phyloP scores from a whole-genome alignment of 2,797 vertebrate species.

The Luscinia megarhynchos region DNA sequence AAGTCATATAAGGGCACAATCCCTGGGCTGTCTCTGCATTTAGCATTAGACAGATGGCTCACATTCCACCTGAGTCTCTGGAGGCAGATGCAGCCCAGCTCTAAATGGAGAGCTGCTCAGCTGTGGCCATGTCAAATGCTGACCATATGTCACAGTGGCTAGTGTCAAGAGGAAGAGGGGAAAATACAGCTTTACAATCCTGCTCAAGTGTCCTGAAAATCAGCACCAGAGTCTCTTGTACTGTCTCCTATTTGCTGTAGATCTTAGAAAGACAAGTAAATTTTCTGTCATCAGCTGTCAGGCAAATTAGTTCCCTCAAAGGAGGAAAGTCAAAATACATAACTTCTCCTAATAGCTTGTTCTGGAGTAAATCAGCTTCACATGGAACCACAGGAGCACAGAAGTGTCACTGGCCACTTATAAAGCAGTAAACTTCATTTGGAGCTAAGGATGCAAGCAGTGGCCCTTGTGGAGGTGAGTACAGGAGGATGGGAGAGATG shows the following conservation, averaged over 20 bases:
- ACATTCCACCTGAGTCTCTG: constrained; percentile 64
- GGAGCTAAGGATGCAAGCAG: neutral
- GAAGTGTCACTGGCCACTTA: neutral
- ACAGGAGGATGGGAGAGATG: neutral
- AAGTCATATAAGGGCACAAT: constrained; percentile 21
- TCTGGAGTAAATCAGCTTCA: neutral
- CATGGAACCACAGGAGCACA: neutral
- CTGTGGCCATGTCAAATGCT: constrained; percentile 12
- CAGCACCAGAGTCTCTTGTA: neutral
- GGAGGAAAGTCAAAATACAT: neutral
- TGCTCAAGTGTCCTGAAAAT: neutral
- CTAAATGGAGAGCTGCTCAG: constrained; percentile 40
- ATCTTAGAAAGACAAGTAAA: neutral
- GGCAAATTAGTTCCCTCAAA: neutral
- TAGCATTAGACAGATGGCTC: constrained; percentile 57
- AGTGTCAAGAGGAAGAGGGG: neutral
- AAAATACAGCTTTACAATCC: neutral
- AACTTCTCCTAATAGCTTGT: neutral
- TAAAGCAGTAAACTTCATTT: neutral
- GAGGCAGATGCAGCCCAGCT: constrained; percentile 43
- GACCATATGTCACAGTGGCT: constrained; percentile 45
- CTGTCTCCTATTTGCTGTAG: neutral
- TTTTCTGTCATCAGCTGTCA: neutral
- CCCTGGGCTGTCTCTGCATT: constrained; percentile 15
- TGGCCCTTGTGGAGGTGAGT: fast-evolving